These are phyloP conservation scores for Dicranocentrus wangi DNA, from an alignment of 2,888 invertebrate genomes.

Conservation along the genomic window DNA sequence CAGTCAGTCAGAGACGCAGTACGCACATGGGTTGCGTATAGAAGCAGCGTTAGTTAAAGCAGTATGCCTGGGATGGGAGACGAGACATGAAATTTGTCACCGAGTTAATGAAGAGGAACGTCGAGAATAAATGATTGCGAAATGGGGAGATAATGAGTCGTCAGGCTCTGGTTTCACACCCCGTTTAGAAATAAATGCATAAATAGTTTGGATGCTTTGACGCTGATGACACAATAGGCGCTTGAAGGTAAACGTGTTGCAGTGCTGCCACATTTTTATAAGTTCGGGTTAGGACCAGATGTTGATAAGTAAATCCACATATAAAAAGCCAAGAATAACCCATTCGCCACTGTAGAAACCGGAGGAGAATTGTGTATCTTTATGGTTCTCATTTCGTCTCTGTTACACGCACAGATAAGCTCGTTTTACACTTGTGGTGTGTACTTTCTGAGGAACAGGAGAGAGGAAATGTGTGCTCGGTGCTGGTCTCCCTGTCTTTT, in stretches of 20 bases:
- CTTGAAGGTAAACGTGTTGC: no score
- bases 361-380: no score
- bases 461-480: no score
- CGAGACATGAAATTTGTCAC: slow-evolving; percentile 73
- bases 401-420: no score
- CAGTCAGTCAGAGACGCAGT: no score
- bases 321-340: not conserved
- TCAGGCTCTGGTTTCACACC: slow-evolving; percentile 73
- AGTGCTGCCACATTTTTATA: no score
- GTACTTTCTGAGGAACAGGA: no score
- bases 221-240: slow-evolving; percentile 34
- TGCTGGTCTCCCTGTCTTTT: not conserved
- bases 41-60: not conserved
- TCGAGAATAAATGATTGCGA: slow-evolving; percentile 73
- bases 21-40: not conserved
- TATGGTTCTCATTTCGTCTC: no score
- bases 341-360: no score
- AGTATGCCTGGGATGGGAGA: slow-evolving; percentile 13
- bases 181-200: slow-evolving; percentile 58
- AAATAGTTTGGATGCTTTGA: slow-evolving; percentile 19
- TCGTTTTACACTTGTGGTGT: no score
- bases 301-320: not conserved
- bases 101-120: slow-evolving; percentile 73
- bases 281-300: no score
- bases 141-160: slow-evolving; percentile 73